Evolutionary conservation across 2,113 vertebrate genomes (phyloP), one percentile per base, ranked within the genome.

Genomic region (Semicossyphus pulcher): DNA sequence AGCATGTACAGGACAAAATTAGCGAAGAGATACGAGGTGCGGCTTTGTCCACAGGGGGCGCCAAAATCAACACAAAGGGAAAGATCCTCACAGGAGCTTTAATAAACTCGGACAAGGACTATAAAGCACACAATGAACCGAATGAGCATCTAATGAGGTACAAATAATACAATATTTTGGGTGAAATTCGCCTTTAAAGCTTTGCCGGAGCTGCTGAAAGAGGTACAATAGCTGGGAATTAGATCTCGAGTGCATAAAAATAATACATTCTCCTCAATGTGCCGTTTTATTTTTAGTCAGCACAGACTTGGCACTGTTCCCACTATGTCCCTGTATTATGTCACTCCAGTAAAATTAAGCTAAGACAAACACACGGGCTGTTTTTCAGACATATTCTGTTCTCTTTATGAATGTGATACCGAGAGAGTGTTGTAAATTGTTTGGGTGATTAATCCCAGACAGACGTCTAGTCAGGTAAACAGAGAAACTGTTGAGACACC

Each of bases 361-460:
- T 14, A 7, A 39, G 12, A 28, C 25, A 7, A 15, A 42, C 11
- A 23, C 21, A 31, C n/a, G n/a, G n/a, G n/a, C n/a, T n/a, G n/a
- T n/a, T n/a, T 73, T n/a, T 36, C 3, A 31, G 6, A 54, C 21
- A 54, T 31, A n/a, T 14, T 23, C 41, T 26, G 10, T 60, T 54
- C 12, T 49, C 32, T 7, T 15, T 8, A 32, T 49, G 16, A 48
- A 76, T 61, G 45, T 42, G 42, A 68, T 21, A 34, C 53, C 7
- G 28, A 32, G 29, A 69, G 39, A n/a, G 11, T 37, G 23, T 63
- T 51, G 54, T 42, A n/a, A n/a, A n/a, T 70, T 64, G 45, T 75
- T 68, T 44, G 37, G 52, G 1, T 62, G 32, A 62, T 67, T 79
- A 61, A 65, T 74, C 57, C 26, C 68, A 84, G 69, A 77, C 74